Conservation (phyloP, 2,888 invertebrate genomes). For the Ophonus ardosiacus region DNA sequence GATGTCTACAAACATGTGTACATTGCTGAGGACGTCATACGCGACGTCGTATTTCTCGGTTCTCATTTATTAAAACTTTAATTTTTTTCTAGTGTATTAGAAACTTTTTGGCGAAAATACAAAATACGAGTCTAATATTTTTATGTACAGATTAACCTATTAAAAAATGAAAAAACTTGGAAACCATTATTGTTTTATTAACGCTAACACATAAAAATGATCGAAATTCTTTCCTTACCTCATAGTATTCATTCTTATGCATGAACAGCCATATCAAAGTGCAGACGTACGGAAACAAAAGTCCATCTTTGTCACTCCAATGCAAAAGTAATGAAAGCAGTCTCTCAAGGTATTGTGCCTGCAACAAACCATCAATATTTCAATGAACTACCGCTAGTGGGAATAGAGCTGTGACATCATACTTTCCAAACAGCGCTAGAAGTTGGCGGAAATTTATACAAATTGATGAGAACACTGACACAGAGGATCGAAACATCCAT, state of each 20-base stretch:
- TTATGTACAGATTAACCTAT: no score
- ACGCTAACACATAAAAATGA: background rate
- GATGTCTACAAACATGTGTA: no score
- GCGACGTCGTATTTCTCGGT: no score
- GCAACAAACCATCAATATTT: constrained; percentile 67
- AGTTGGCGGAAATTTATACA: constrained; percentile 81
- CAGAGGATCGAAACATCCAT: constrained; percentile 78
- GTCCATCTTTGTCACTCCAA: constrained; percentile 83
- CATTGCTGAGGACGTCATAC: no score
- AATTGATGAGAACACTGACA: constrained; percentile 81
- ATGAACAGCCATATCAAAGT: constrained; percentile 84
- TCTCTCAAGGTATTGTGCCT: constrained; percentile 79
- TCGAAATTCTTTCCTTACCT: constrained; percentile 71
- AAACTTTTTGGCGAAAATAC: no score
- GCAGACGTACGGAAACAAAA: constrained; percentile 81
- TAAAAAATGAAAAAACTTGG: no score
- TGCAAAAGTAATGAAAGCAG: constrained; percentile 82
- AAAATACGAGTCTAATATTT: no score
- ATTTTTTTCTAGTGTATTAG: no score
- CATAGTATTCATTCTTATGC: constrained; percentile 76
- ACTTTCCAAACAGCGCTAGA: constrained; percentile 81
- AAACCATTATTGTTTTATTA: no score
- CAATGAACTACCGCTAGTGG: background rate
- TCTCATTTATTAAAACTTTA: no score
- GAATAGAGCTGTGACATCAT: constrained; percentile 65